Percentiles rank a stretch among this genome's conserved stretches.
Evolutionary conservation across 2,888 invertebrate genomes (phyloP).

Genomic region (Spodoptera picta): DNA sequence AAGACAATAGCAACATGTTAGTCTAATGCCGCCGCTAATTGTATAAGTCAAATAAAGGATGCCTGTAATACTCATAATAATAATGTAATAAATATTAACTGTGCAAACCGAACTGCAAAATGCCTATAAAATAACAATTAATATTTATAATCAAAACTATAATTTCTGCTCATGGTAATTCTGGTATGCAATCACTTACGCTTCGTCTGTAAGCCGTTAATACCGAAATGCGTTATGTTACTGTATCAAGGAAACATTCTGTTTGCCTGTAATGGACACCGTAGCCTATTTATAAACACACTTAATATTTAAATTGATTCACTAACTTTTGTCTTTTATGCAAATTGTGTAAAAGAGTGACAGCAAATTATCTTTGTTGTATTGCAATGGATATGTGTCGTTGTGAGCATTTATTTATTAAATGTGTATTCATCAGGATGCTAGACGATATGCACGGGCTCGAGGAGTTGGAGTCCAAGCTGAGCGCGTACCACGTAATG

Average conservation of each 20-base stretch:
- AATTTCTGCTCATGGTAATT: too few species aligned
- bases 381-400: conserved; percentile 24
- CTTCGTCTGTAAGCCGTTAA: conserved; percentile 10
- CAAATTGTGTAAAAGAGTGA: conserved; percentile 13
- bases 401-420: conserved; percentile 44
- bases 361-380: conserved; percentile 19
- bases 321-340: conserved; percentile 1
- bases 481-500: conserved; percentile 93
- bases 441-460: conserved; percentile 92
- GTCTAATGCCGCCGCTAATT: conserved; percentile 45
- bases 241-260: background rate
- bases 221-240: conserved; percentile 9
- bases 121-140: too few species aligned
- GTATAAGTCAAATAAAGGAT: conserved; percentile 50
- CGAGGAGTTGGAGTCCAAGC: conserved; percentile 93
- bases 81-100: too few species aligned
- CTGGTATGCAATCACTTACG: background rate
- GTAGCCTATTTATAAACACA: too few species aligned
- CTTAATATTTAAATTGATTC: conserved; percentile 2
- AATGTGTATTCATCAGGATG: conserved; percentile 78
- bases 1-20: conserved; percentile 21
- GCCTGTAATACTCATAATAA: conserved; percentile 10
- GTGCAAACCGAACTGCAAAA: too few species aligned
- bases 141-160: too few species aligned
- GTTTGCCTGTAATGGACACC: too few species aligned